Evolutionary conservation across 2,797 vertebrate genomes (phyloP).

Genomic region (Borostomias antarcticus): DNA sequence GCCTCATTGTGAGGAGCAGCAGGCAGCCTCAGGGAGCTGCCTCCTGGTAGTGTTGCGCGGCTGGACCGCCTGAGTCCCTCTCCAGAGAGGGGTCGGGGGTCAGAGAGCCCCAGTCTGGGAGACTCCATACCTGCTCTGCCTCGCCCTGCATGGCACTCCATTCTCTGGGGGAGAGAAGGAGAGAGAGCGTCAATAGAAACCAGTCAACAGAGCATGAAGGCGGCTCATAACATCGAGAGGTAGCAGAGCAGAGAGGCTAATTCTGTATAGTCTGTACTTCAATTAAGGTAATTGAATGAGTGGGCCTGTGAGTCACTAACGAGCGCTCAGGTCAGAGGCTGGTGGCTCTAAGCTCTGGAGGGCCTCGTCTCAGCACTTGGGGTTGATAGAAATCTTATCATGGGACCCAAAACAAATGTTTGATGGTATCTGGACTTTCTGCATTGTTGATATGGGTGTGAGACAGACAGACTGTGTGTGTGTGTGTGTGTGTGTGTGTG

Average conservation of each 20-base stretch:
- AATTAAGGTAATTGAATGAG: constrained; percentile 69
- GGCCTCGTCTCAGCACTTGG: constrained; percentile 54
- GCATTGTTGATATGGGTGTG: constrained; percentile 60
- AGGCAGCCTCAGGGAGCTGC: constrained; percentile 83
- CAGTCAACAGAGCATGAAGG: constrained; percentile 59
- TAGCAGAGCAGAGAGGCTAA: constrained; percentile 67
- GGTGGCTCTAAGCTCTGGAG: constrained; percentile 24
- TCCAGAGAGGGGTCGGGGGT: constrained; percentile 83
- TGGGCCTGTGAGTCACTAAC: constrained; percentile 47
- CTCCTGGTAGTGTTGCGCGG: constrained; percentile 85
- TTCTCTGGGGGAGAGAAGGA: constrained; percentile 42
- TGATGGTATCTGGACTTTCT: constrained; percentile 60
- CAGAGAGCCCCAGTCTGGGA: constrained; percentile 69
- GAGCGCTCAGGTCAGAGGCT: constrained; percentile 39
- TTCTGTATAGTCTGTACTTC: constrained; percentile 60
- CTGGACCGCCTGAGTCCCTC: constrained; percentile 66
- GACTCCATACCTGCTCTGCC: constrained; percentile 81
- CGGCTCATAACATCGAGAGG: constrained; percentile 66
- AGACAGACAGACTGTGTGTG: constrained; percentile 46
- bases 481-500: constrained; percentile 24
- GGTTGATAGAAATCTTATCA: constrained; percentile 65
- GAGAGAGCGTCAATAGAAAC: constrained; percentile 54
- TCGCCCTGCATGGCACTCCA: constrained; percentile 38
- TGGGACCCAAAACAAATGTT: constrained; percentile 54
- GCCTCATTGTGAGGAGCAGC: constrained; percentile 90